Conservation (phyloP, 2,888 invertebrate species). For the Plebejus anna region DNA sequence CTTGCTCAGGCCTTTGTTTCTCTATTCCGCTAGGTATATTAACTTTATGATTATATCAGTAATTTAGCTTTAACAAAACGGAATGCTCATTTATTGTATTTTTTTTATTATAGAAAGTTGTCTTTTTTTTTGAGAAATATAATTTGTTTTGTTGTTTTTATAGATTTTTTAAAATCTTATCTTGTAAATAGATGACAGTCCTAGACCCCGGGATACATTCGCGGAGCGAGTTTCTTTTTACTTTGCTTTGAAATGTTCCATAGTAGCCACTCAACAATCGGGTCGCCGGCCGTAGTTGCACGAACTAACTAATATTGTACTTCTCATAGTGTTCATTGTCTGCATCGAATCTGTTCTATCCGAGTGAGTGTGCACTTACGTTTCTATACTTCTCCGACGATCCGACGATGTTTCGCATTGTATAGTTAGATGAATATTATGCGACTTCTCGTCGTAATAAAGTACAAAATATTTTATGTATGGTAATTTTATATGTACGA, state of each 20-base stretch:
- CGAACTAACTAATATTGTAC: constrained; percentile 74
- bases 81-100: constrained; percentile 23
- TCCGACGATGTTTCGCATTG: constrained; percentile 51
- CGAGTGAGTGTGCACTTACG: constrained; percentile 36
- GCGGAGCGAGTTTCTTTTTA: constrained; percentile 30
- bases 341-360: constrained; percentile 37
- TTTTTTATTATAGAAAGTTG: constrained; percentile 26
- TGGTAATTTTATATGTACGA: constrained; percentile 76
- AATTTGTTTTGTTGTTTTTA: constrained; percentile 21
- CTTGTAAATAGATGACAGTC: constrained; percentile 9
- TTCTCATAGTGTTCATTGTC: constrained; percentile 61
- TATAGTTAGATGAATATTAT: constrained; percentile 66
- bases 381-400: constrained; percentile 35
- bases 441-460: constrained; percentile 70
- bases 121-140: constrained; percentile 32
- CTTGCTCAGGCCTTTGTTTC: no score
- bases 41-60: background rate
- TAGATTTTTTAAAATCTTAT: background rate
- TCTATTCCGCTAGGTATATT: no score
- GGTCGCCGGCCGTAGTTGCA: constrained; percentile 34
- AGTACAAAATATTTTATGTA: constrained; percentile 80
- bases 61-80: constrained; percentile 23
- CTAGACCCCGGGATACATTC: background rate
- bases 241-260: constrained; percentile 25
- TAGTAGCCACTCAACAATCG: constrained; percentile 34